Evolutionary conservation across 2,888 invertebrate species (phyloP).

Genomic region (Eupithecia vulgata): DNA sequence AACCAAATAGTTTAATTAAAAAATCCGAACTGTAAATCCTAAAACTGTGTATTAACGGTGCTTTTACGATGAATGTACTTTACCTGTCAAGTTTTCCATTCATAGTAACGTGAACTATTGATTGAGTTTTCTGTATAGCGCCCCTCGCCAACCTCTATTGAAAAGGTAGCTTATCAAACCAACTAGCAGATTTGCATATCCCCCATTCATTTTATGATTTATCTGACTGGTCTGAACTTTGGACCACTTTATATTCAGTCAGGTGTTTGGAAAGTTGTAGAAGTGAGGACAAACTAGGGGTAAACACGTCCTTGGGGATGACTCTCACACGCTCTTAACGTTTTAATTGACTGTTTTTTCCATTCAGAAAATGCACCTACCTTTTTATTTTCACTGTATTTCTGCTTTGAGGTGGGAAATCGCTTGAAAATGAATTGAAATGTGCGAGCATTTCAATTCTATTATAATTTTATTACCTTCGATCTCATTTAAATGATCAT

Average conservation of each 20-base stretch:
- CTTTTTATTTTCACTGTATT: neutral
- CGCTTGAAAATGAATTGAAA: no score
- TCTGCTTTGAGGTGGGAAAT: no score
- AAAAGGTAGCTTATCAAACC: slow-evolving; percentile 5
- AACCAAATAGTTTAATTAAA: no score
- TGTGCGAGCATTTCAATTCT: no score
- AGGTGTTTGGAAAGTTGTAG: slow-evolving; percentile 43
- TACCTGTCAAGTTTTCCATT: neutral
- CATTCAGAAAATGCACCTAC: neutral
- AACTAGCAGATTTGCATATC: slow-evolving; percentile 38
- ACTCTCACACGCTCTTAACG: neutral
- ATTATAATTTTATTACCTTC: no score
- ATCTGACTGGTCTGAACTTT: slow-evolving; percentile 31
- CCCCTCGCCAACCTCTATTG: neutral
- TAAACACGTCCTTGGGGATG: neutral
- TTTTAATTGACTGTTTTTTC: neutral
- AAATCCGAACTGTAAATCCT: no score
- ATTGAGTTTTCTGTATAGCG: neutral
- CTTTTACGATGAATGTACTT: no score
- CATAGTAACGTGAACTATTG: neutral
- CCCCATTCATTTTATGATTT: slow-evolving; percentile 42
- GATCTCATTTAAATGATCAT: no score
- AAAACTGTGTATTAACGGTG: no score
- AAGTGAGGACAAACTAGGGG: slow-evolving; percentile 36
- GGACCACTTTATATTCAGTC: slow-evolving; percentile 44